Base-by-base conservation (phyloP, 1,140 invertebrate genomes). In the Coptotermes formosanus region DNA sequence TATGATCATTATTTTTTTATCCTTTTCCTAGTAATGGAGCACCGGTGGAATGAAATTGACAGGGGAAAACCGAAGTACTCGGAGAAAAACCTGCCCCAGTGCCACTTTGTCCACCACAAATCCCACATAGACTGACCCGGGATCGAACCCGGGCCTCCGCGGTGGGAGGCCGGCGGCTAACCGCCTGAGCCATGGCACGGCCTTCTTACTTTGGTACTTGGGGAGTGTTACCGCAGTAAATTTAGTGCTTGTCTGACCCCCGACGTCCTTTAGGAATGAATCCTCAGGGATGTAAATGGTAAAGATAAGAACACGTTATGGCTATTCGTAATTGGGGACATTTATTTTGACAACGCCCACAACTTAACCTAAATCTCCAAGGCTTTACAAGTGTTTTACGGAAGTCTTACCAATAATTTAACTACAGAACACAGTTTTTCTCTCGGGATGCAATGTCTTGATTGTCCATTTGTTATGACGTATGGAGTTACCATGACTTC, bases 401-500 rank as follows among this genome's bases (percentile, higher is more conserved):
- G 64, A 75, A 75, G 64, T 75, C 11, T 75, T 75, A 30, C n/a
- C 64, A 75, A 75, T 75, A 75, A 75, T 75, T 75, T 6, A 75
- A 75, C 4, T 25, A 75, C 64, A 75, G n/a, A 8, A 30, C n/a
- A 30, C 6, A 75, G 25, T 30, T 25, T 0, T 3, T 25, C 64
- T 30, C 64, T 75, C 25, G 14, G n/a, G 7, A 8, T 75, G 25
- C 8, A n/a, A 16, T 30, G 9, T 25, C 16, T 75, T 75, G 21
- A 19, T 19, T 30, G 64, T 75, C n/a, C 64, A 30, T 30, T 75
- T 75, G 64, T 75, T 75, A 75, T 1, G 52, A 75, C 64, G 25
- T 14, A 75, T 75, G 9, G 64, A 30, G 64, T 75, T 30, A 30
- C 64, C 64, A 75, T 75, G 64, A 75, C 64, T 75, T 30, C 25